phyloP scores from a whole-genome alignment of 2,113 vertebrate genomes.

The Clarias magur region DNA sequence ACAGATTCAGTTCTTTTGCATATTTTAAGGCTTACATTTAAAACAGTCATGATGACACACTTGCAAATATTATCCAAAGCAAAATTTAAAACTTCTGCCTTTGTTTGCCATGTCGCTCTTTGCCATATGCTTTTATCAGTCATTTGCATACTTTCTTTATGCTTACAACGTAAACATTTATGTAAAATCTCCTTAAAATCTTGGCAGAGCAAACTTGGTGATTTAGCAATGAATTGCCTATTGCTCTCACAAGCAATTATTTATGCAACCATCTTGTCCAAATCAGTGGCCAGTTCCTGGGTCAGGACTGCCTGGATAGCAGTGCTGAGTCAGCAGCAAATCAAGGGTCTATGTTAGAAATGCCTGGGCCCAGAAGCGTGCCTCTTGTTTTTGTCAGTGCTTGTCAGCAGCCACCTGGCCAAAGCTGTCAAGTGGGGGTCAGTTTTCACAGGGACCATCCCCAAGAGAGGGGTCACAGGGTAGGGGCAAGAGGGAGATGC shows the following conservation, averaged over 20 bases:
- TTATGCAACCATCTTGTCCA: constrained; percentile 48
- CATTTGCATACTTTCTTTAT: not conserved
- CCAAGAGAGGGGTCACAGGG: constrained; percentile 47
- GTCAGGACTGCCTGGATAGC: constrained; percentile 47
- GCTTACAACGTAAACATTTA: not conserved
- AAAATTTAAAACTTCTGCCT: not conserved
- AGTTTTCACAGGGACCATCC: constrained; percentile 38
- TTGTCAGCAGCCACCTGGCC: constrained; percentile 59
- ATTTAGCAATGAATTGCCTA: constrained; percentile 26
- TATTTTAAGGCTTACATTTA: not conserved
- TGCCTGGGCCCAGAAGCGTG: constrained; percentile 40
- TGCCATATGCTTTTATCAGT: constrained; percentile 1
- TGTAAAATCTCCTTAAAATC: constrained; percentile 12
- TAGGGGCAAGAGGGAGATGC: constrained; percentile 38
- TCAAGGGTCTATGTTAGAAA: constrained; percentile 44
- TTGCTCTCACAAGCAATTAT: constrained; percentile 41
- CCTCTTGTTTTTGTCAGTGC: constrained; percentile 55
- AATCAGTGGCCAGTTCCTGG: constrained; percentile 46
- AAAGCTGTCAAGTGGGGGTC: constrained; percentile 34
- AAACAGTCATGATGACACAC: not conserved
- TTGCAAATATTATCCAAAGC: not conserved
- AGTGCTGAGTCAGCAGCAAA: constrained; percentile 54
- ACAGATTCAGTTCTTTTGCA: not conserved
- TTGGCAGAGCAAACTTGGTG: constrained; percentile 31
- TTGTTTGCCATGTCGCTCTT: not conserved